These are phyloP conservation scores for Batillaria attramentaria DNA, from an alignment of 1,140 invertebrate genomes.

Conservation along the genomic window DNA sequence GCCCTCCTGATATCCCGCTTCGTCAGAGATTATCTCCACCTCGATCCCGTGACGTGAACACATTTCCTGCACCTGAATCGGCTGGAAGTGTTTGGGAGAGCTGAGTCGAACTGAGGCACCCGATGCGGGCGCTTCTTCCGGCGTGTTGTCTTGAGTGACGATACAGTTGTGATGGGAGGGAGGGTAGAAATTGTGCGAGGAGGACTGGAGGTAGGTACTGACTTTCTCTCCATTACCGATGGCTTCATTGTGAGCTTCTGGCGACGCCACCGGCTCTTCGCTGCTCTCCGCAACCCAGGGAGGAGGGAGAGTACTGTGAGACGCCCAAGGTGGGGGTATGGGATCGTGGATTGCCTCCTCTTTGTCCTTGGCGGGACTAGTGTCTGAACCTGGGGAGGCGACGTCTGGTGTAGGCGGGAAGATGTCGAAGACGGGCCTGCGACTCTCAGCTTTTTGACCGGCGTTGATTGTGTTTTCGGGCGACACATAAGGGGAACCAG, in stretches of 20 bases:
- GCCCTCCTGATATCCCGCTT: conserved; percentile 56
- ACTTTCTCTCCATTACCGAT: conserved; percentile 48
- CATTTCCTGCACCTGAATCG: conserved; percentile 43
- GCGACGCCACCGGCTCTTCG: conserved; percentile 42
- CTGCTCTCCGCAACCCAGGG: conserved; percentile 25
- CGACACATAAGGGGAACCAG: conserved; percentile 63
- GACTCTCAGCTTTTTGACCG: conserved; percentile 28
- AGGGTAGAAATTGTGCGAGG: conserved; percentile 52
- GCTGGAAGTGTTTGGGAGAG: conserved; percentile 62
- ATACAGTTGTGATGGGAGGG: conserved; percentile 59
- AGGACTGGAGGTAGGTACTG: conserved; percentile 47
- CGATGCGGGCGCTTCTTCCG: conserved; percentile 32
- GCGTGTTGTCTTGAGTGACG: conserved; percentile 38
- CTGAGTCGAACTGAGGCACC: conserved; percentile 40
- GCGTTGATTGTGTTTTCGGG: conserved; percentile 59
- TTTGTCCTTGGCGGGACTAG: conserved; percentile 1
- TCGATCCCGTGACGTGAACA: conserved; percentile 34
- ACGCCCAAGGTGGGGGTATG: conserved; percentile 33
- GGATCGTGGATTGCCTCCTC: conserved; percentile 17
- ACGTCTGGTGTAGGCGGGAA: conserved; percentile 40
- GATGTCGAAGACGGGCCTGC: conserved; percentile 57
- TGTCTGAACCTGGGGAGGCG: conserved; percentile 8
- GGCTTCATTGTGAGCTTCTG: conserved; percentile 22
- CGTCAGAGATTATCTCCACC: conserved; percentile 55
- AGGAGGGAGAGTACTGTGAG: conserved; percentile 11